phyloP scores from a whole-genome alignment of 2,888 invertebrate genomes.

The Lucinisca nassula region DNA sequence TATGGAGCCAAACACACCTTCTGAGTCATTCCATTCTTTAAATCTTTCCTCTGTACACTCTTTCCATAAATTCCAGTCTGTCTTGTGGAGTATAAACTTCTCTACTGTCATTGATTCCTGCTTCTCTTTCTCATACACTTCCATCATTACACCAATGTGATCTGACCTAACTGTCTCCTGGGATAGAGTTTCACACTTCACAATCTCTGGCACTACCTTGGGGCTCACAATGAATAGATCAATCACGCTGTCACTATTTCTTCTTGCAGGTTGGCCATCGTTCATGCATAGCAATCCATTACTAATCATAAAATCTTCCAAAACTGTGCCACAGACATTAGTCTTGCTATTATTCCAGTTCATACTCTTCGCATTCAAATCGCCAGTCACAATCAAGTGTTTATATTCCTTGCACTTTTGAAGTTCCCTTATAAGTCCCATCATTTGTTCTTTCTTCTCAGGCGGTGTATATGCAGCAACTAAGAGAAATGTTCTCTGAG shows the following conservation, averaged over 20 bases:
- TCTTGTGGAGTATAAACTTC: not conserved
- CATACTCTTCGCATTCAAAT: not conserved
- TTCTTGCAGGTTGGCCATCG: slow-evolving; percentile 9
- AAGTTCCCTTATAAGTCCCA: not conserved
- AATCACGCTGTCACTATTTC: slow-evolving; percentile 6
- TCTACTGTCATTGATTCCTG: not conserved
- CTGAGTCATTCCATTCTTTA: too few species aligned
- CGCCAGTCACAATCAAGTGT: not conserved
- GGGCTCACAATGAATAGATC: slow-evolving; percentile 11
- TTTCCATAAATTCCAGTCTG: too few species aligned
- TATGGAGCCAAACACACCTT: too few species aligned
- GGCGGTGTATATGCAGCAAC: not conserved
- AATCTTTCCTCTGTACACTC: too few species aligned
- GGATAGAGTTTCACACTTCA: not conserved
- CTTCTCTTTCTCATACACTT: not conserved
- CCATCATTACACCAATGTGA: not conserved
- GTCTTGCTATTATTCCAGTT: not conserved
- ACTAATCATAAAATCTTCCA: not conserved
- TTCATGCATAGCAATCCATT: not conserved
- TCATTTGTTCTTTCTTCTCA: not conserved
- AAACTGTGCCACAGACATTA: not conserved
- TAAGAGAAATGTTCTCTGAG: not conserved
- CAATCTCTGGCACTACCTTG: not conserved
- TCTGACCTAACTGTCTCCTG: slow-evolving; percentile 2
- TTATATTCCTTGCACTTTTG: not conserved